phyloP scores from a whole-genome alignment of 2,888 invertebrate species.

The Amiota mariae region DNA sequence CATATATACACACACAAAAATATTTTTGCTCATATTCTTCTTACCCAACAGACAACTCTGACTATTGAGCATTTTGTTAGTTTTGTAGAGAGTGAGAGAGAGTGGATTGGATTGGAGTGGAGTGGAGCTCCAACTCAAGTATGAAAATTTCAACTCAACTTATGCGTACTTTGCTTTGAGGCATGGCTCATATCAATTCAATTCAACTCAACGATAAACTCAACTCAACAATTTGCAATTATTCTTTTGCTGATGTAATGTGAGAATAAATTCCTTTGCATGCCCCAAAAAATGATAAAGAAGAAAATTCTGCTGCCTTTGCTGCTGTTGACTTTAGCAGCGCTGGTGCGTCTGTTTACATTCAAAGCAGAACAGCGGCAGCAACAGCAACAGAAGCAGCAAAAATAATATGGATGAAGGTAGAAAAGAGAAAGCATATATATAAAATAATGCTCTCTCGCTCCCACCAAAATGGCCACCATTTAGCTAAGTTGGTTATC shows the following conservation, averaged over 20 bases:
- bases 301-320: neutral
- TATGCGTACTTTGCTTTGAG: too few relatives aligned
- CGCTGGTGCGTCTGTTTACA: conserved; percentile 28
- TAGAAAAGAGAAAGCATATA: conserved; percentile 14
- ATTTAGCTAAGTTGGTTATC: conserved; percentile 22
- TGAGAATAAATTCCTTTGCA: conserved; percentile 2
- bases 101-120: neutral
- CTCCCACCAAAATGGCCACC: conserved; percentile 69
- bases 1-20: too few relatives aligned
- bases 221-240: too few relatives aligned
- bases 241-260: neutral
- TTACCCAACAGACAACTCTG: too few relatives aligned
- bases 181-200: too few relatives aligned
- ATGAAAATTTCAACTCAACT: neutral
- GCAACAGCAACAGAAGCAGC: conserved; percentile 25
- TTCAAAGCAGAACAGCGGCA: conserved; percentile 24
- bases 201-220: too few relatives aligned
- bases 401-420: conserved; percentile 18
- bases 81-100: neutral
- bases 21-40: too few relatives aligned
- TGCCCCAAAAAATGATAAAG: neutral
- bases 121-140: neutral
- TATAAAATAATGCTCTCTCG: conserved; percentile 48
- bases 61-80: too few relatives aligned
- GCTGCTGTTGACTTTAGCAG: conserved; percentile 30